Conservation (phyloP, 2,888 invertebrate species). For the Alloplasta piceator region DNA sequence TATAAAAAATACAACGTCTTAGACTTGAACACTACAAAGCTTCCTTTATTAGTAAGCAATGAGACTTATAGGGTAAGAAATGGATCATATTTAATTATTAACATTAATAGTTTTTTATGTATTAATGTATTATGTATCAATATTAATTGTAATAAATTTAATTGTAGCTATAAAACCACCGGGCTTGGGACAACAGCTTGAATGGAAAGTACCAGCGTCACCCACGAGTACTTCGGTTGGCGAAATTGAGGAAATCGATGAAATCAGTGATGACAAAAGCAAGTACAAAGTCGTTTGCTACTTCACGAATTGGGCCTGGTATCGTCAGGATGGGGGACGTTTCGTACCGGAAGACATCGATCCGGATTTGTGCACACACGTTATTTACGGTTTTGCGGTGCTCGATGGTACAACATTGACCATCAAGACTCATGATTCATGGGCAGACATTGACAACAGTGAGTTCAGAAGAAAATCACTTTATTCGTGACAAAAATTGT, state of each 20-base stretch:
- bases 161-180: slow-evolving; percentile 73
- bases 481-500: not conserved
- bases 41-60: no score
- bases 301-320: slow-evolving; percentile 98
- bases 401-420: slow-evolving; percentile 89
- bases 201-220: slow-evolving; percentile 69
- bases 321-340: slow-evolving; percentile 92
- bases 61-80: no score
- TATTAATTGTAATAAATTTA: no score
- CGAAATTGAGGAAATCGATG: slow-evolving; percentile 2
- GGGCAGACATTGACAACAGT: slow-evolving; percentile 96
- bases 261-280: slow-evolving; percentile 65
- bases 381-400: slow-evolving; percentile 96
- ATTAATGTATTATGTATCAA: no score
- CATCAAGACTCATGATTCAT: slow-evolving; percentile 94
- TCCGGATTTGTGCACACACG: slow-evolving; percentile 93
- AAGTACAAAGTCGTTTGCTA: slow-evolving; percentile 94
- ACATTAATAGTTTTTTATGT: no score
- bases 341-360: slow-evolving; percentile 93
- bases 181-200: slow-evolving; percentile 72
- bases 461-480: slow-evolving; percentile 79
- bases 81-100: no score
- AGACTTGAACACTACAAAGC: no score
- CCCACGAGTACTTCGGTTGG: slow-evolving; percentile 48
- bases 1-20: no score